These are phyloP conservation scores for Lottia gigantea DNA, from an alignment of 2,888 invertebrate species.

Conservation along the genomic window DNA sequence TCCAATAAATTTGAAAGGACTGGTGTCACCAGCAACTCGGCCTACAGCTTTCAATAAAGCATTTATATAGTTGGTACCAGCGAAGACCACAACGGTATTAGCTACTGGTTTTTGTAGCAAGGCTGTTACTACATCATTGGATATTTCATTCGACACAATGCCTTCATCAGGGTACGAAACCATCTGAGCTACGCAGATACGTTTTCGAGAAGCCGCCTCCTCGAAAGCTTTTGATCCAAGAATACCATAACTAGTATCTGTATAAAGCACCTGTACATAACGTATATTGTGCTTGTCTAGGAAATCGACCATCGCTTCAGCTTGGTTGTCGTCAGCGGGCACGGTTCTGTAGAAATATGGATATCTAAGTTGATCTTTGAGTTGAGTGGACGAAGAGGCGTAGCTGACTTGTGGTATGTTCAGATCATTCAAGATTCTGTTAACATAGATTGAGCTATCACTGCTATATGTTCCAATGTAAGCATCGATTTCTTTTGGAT, in stretches of 20 bases:
- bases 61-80: slow-evolving; percentile 46
- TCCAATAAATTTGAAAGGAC: slow-evolving; percentile 51
- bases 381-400: slow-evolving; percentile 44
- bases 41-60: slow-evolving; percentile 49
- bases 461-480: slow-evolving; percentile 58
- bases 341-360: slow-evolving; percentile 60
- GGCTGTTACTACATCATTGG: slow-evolving; percentile 44
- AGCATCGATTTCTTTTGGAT: slow-evolving; percentile 51
- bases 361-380: slow-evolving; percentile 47
- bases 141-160: slow-evolving; percentile 44
- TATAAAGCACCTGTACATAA: slow-evolving; percentile 66
- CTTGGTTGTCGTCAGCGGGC: slow-evolving; percentile 56
- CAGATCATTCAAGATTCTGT: slow-evolving; percentile 52
- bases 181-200: slow-evolving; percentile 58
- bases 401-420: slow-evolving; percentile 58
- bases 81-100: slow-evolving; percentile 58
- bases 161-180: slow-evolving; percentile 48
- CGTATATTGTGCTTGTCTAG: slow-evolving; percentile 65
- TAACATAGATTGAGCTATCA: slow-evolving; percentile 50
- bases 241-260: slow-evolving; percentile 50
- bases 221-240: slow-evolving; percentile 44
- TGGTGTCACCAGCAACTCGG: slow-evolving; percentile 37
- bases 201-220: slow-evolving; percentile 35
- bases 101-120: slow-evolving; percentile 57
- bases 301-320: slow-evolving; percentile 61